Percentiles rank a stretch among this genome's conserved stretches.
These are phyloP conservation scores for Lepas anatifera DNA, from an alignment of 2,888 invertebrate genomes.

Conservation along the genomic window DNA sequence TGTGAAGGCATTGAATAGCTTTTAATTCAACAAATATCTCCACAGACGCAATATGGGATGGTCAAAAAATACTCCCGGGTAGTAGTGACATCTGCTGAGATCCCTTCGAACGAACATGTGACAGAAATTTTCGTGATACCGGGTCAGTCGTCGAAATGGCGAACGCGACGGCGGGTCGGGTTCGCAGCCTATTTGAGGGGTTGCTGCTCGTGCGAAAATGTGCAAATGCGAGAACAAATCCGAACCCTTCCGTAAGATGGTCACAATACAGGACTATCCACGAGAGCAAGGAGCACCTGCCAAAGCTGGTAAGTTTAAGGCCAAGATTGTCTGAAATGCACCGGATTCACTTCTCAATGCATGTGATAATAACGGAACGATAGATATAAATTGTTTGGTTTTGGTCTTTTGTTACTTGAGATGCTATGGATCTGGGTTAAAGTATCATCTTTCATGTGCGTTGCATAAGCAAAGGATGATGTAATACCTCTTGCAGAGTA, in stretches of 20 bases:
- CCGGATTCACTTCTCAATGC: not conserved
- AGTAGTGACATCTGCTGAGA: not conserved
- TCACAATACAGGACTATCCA: slow-evolving; percentile 2
- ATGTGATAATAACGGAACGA: not conserved
- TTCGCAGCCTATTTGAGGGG: slow-evolving; percentile 5
- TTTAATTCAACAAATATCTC: no score
- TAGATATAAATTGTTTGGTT: not conserved
- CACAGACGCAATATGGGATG: no score
- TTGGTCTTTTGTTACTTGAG: not conserved
- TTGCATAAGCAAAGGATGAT: no score
- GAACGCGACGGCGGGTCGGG: slow-evolving; percentile 6
- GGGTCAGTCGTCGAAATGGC: slow-evolving; percentile 2
- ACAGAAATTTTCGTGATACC: not conserved
- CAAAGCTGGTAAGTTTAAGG: slow-evolving; percentile 4
- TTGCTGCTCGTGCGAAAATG: slow-evolving; percentile 4
- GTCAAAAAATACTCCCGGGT: no score
- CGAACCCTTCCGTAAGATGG: not conserved
- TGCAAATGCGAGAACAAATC: slow-evolving; percentile 8
- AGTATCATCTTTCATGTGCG: not conserved
- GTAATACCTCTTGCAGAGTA: no score
- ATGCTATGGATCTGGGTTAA: not conserved
- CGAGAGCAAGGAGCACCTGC: slow-evolving; percentile 2
- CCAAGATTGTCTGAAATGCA: not conserved
- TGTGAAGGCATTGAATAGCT: no score
- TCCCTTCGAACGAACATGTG: not conserved